Conservation (phyloP, 2,797 vertebrate species). For the Sebastes diploproa region DNA sequence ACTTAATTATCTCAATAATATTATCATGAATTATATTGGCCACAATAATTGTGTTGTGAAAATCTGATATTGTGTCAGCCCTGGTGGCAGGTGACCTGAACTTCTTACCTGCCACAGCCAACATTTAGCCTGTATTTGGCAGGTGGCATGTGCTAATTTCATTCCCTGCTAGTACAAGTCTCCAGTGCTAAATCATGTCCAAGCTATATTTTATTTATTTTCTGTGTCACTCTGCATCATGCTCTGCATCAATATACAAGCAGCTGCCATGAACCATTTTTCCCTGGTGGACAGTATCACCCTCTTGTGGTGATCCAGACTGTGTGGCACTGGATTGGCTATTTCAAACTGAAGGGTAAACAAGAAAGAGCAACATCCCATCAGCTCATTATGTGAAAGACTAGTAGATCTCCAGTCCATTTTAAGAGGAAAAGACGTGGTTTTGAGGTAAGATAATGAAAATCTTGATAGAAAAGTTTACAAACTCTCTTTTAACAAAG, state of each 20-base stretch:
- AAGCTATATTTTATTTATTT: neutral
- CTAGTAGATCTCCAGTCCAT: neutral
- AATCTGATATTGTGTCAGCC: no score
- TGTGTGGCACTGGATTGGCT: slow-evolving; percentile 14
- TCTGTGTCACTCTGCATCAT: neutral
- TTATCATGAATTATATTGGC: no score
- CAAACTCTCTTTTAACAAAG: neutral
- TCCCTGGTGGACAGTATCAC: neutral
- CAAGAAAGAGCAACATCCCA: neutral
- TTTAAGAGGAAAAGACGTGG: neutral
- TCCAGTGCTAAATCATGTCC: neutral
- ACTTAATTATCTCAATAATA: no score
- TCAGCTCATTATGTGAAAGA: neutral
- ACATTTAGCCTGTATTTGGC: no score
- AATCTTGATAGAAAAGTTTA: neutral
- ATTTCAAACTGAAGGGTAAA: slow-evolving; percentile 32
- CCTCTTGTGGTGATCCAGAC: slow-evolving; percentile 6
- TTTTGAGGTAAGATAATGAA: slow-evolving; percentile 24
- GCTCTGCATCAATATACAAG: neutral
- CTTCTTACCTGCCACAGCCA: no score
- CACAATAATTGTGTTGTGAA: no score
- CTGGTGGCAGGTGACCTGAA: no score
- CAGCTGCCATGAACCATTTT: neutral
- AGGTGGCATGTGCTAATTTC: no score
- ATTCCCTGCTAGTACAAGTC: neutral